phyloP scores from a whole-genome alignment of 2,113 vertebrate genomes.

The Paramormyrops kingsleyae region DNA sequence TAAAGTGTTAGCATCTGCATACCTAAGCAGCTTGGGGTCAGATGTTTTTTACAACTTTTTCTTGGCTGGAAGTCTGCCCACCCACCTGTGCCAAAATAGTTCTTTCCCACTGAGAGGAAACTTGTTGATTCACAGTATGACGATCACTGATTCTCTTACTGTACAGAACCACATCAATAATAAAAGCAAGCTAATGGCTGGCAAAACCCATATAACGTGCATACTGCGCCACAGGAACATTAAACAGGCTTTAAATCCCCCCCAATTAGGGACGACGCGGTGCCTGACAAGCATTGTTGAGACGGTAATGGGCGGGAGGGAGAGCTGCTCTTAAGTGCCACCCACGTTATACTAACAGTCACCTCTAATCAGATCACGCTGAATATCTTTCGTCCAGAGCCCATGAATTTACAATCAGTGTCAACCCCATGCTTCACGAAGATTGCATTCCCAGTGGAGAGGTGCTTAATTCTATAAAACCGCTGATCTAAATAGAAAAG shows the following conservation, averaged over 20 bases:
- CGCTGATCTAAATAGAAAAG: constrained; percentile 1
- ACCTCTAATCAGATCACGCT: constrained; percentile 59
- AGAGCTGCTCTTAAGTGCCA: constrained; percentile 34
- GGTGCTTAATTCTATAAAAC: not conserved
- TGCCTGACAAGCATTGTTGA: constrained; percentile 33
- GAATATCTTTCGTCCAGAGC: constrained; percentile 40
- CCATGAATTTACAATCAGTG: constrained; percentile 60
- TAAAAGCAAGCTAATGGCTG: not conserved
- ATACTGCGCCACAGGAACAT: not conserved
- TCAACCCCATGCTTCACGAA: constrained; percentile 40
- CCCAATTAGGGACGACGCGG: constrained; percentile 24
- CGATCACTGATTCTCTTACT: constrained; percentile 19
- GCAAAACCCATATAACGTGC: not conserved
- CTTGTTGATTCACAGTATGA: not conserved
- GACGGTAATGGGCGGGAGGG: constrained; percentile 36
- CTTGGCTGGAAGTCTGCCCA: not conserved
- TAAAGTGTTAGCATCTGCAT: not conserved
- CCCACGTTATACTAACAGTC: constrained; percentile 48
- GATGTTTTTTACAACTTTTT: not conserved
- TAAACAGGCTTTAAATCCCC: constrained; percentile 13
- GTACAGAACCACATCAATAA: not conserved
- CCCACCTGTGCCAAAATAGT: not conserved
- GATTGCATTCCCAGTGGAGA: constrained; percentile 49
- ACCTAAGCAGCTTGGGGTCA: not conserved
- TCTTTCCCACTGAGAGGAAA: not conserved